A percentile compares a stretch with the other conserved stretches of the same genome.
phyloP scores from a whole-genome alignment of 2,888 invertebrate species.

The Sipha maydis region DNA sequence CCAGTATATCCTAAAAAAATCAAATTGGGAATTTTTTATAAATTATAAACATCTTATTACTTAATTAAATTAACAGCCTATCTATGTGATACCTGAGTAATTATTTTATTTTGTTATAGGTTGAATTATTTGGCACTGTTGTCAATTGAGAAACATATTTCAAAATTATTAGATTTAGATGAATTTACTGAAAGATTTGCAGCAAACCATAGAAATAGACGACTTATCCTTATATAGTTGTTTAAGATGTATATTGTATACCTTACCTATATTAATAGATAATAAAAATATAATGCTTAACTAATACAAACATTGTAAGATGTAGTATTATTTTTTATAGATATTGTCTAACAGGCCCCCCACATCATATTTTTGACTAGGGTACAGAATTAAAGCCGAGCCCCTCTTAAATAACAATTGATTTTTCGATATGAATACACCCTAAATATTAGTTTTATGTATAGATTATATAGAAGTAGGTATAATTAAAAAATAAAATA shows the following conservation, averaged over 20 bases:
- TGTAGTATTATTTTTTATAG: too few species aligned
- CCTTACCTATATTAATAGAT: not conserved
- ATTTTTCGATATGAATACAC: too few species aligned
- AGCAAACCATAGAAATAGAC: not conserved
- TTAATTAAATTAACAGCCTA: not conserved
- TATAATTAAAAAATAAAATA: too few species aligned
- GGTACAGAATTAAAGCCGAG: too few species aligned
- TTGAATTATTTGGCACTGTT: conserved; percentile 14
- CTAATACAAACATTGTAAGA: too few species aligned
- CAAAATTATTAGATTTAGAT: conserved; percentile 17
- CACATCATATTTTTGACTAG: too few species aligned
- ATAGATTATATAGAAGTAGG: too few species aligned
- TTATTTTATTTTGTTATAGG: not conserved
- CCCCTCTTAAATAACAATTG: too few species aligned
- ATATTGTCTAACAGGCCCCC: too few species aligned
- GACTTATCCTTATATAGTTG: not conserved
- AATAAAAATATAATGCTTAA: not conserved
- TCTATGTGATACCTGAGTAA: not conserved
- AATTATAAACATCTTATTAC: not conserved
- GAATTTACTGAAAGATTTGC: not conserved
- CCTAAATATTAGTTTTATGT: too few species aligned
- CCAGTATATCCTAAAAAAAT: not conserved
- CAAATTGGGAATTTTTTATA: not conserved
- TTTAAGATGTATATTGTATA: too few species aligned
- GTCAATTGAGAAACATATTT: not conserved